Percentiles rank a stretch among this genome's conserved stretches.
Conservation (phyloP, 2,797 vertebrate genomes). For the Schizothorax lantsangensis region DNA sequence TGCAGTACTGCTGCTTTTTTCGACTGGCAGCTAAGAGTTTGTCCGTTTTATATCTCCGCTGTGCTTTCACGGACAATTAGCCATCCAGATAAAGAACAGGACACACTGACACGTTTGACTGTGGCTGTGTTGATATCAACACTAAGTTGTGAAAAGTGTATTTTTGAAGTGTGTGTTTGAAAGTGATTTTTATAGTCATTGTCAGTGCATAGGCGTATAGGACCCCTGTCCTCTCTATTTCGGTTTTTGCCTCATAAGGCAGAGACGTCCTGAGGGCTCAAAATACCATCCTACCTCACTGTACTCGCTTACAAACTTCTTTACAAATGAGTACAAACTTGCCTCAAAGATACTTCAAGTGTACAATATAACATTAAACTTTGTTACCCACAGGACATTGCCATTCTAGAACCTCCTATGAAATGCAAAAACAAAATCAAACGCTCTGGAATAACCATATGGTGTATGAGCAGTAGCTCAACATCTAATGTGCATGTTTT, state of each 20-base stretch:
- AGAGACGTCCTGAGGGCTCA: conserved; percentile 31
- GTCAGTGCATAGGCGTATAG: conserved; percentile 27
- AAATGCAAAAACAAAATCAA: neutral
- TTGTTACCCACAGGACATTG: neutral
- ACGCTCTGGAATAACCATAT: neutral
- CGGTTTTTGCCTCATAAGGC: conserved; percentile 31
- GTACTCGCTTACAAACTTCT: conserved; percentile 10
- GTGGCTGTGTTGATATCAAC: conserved; percentile 63
- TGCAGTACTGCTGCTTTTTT: neutral
- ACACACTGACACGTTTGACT: conserved; percentile 66
- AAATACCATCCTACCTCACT: conserved; percentile 47
- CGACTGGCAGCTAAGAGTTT: conserved; percentile 44
- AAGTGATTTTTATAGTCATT: conserved; percentile 19
- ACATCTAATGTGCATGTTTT: conserved; percentile 7
- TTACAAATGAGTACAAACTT: conserved; percentile 27
- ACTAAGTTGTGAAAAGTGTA: conserved; percentile 36
- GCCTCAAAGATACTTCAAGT: neutral
- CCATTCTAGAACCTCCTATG: neutral
- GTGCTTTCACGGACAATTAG: conserved; percentile 80
- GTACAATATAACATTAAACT: neutral
- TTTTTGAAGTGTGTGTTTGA: conserved; percentile 24
- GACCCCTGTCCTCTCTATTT: neutral
- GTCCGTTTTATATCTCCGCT: conserved; percentile 58
- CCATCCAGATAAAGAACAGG: conserved; percentile 70
- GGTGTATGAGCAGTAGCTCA: neutral